Conservation (phyloP, 2,888 invertebrate species). For the Subacronicta megacephala region DNA sequence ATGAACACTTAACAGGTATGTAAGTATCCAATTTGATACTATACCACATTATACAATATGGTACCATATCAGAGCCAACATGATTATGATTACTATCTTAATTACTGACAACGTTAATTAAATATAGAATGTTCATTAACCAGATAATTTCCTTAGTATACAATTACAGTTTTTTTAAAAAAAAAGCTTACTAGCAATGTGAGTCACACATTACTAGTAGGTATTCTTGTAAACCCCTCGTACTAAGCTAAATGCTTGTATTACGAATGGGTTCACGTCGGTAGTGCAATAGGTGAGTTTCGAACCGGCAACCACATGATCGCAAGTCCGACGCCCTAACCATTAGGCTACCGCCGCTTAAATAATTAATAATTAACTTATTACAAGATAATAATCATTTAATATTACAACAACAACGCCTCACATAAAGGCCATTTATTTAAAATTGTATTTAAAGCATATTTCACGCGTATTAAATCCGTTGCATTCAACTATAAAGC, state of each 20-base stretch:
- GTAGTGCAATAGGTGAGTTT: no score
- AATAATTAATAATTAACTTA: no score
- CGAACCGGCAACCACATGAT: no score
- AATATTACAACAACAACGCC: background rate
- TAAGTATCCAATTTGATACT: background rate
- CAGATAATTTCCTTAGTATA: background rate
- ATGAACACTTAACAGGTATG: background rate
- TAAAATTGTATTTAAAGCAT: slow-evolving; percentile 2
- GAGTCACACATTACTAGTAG: no score
- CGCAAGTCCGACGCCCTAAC: no score
- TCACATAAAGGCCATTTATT: background rate
- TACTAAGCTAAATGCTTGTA: no score
- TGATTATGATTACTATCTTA: background rate
- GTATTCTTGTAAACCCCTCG: no score
- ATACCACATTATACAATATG: no score
- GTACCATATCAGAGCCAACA: background rate
- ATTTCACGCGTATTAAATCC: background rate
- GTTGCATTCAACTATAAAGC: slow-evolving; percentile 28
- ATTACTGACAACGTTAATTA: background rate
- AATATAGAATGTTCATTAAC: background rate
- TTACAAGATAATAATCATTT: background rate
- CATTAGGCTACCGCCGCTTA: no score
- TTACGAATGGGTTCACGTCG: no score
- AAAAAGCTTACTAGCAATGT: no score
- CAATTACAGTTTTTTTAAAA: no score